Evolutionary conservation across 2,797 vertebrate species (phyloP).

Genomic region (Ceryle rudis): DNA sequence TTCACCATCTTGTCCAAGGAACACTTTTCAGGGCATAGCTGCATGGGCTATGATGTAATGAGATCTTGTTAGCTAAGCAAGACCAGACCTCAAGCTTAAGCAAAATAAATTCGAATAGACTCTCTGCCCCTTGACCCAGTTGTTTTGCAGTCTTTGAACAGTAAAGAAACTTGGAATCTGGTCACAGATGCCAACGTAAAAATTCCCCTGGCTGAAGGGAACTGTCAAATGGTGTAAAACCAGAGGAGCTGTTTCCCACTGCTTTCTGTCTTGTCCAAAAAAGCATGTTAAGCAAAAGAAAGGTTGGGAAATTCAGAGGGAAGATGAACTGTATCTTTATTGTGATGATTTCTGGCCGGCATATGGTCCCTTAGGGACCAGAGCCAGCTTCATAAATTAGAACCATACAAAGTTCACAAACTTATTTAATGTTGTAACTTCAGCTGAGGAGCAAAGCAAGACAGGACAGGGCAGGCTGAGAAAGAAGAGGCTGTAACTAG

Average conservation of each 20-base stretch:
- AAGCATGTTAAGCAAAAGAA: slow-evolving; percentile 1
- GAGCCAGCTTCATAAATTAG: slow-evolving; percentile 55
- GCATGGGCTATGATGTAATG: slow-evolving; percentile 49
- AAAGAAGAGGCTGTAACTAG: slow-evolving; percentile 12
- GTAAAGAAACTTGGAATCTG: slow-evolving; percentile 44
- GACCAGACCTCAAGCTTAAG: slow-evolving; percentile 30
- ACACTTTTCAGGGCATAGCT: slow-evolving; percentile 47
- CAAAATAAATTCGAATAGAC: slow-evolving; percentile 55
- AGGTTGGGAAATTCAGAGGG: slow-evolving; percentile 17
- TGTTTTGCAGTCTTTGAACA: slow-evolving; percentile 55
- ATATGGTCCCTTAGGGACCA: slow-evolving; percentile 11
- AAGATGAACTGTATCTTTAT: slow-evolving; percentile 41
- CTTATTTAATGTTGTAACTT: slow-evolving; percentile 22
- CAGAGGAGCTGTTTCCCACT: slow-evolving; percentile 30
- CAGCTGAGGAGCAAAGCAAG: slow-evolving; percentile 31
- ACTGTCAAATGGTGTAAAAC: not conserved
- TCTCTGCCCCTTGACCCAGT: slow-evolving; percentile 54
- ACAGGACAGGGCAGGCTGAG: not conserved
- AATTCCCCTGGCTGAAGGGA: slow-evolving; percentile 33
- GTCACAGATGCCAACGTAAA: slow-evolving; percentile 37
- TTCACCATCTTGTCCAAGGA: slow-evolving; percentile 42
- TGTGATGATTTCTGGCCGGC: slow-evolving; percentile 32
- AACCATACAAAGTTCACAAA: slow-evolving; percentile 46
- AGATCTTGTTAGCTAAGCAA: slow-evolving; percentile 65
- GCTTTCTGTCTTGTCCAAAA: slow-evolving; percentile 30